Base-by-base conservation (phyloP, 2,888 invertebrate genomes). In the Pseudococcus viburni region DNA sequence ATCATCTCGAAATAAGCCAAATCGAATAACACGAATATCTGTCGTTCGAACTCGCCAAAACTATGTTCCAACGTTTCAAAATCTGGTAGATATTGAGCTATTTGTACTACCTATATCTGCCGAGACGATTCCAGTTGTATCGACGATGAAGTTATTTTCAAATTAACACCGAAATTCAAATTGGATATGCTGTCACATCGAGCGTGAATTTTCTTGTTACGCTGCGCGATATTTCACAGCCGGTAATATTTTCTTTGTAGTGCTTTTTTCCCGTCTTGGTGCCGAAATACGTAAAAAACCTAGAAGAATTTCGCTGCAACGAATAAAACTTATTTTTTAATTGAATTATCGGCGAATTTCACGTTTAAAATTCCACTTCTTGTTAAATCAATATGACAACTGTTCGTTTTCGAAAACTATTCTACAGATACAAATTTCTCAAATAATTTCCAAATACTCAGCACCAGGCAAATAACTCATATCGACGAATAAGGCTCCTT, bases 181-280 rank as follows among this genome's bases (percentile, higher is more conserved):
- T 73, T 33, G 68, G 33, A 33, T 33, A 26, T 26, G 68, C 68
- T 73, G 68, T 73, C 68, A 73, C 11, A 26, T 73, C 68, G 68
- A 73, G 68, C 33, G 68, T 73, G 5, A 73, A 73, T 73, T 73
- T 73, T 73, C 68, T 73, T 73, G 68, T 73, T 26, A 33, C 68
- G 33, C 5, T 33, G 26, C 26, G 26, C 2, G 68, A 73, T 73
- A 73, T 73, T 73, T 73, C n/a, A 26, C 68, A 73, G 26, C 26
- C 68, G 26, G 26, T 73, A 33, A 73, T 73, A 33, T 73, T 73
- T 73, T 33, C 68, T 73, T 73, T 73, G 68, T 73, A 5, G 9
- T 4, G 33, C n/a, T 22, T 73, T 26, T 33, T 6, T 33, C 26
- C 26, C 26, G 68, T 73, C 68, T 73, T 26, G 1, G 1, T 3